Percentiles rank a stretch among this genome's conserved stretches.
Evolutionary conservation across 2,888 invertebrate genomes (phyloP).

Genomic region (Erannis defoliaria): DNA sequence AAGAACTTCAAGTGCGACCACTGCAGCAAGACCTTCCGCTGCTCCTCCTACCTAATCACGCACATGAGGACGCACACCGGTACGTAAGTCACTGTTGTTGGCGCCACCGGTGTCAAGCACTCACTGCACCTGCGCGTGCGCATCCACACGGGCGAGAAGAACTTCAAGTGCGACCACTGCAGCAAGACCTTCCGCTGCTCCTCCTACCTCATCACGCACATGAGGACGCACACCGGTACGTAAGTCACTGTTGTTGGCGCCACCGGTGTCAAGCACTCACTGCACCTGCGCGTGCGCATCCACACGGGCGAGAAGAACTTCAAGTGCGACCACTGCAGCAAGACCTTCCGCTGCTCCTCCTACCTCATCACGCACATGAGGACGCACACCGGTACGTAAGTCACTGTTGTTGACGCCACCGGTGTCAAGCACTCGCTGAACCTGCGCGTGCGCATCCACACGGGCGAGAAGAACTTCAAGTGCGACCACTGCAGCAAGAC

Average conservation of each 20-base stretch:
- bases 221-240: conserved; percentile 93
- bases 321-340: conserved; percentile 93
- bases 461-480: conserved; percentile 94
- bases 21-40: conserved; percentile 94
- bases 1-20: conserved; percentile 94
- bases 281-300: conserved; percentile 94
- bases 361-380: conserved; percentile 94
- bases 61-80: conserved; percentile 95
- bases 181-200: conserved; percentile 94
- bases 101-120: too few relatives aligned
- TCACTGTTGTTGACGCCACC: too few relatives aligned
- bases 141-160: conserved; percentile 95
- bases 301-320: conserved; percentile 96
- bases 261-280: conserved; percentile 94
- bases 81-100: conserved; percentile 50
- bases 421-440: conserved; percentile 95
- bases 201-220: conserved; percentile 93
- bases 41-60: conserved; percentile 94
- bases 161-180: conserved; percentile 95
- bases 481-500: conserved; percentile 94
- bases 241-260: neutral
- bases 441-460: conserved; percentile 94
- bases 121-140: conserved; percentile 94
- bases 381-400: conserved; percentile 92
- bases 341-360: conserved; percentile 94